A percentile compares a stretch with the other conserved stretches of the same genome.
Conservation (phyloP, 2,797 vertebrate genomes). For the Enteromius paludinosus region DNA sequence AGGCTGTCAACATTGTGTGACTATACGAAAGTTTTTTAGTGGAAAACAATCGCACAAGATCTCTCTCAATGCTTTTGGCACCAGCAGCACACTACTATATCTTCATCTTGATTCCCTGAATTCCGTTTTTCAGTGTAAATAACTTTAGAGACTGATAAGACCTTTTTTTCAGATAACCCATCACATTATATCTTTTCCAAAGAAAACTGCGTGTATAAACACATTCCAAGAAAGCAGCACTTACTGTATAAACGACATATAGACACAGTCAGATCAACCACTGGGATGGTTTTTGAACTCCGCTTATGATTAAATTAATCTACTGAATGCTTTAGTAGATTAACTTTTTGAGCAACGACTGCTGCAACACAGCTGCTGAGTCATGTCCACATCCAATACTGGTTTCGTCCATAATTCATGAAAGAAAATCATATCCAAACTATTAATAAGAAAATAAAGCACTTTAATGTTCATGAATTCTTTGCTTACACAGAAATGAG, state of each 20-base stretch:
- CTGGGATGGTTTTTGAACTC: neutral
- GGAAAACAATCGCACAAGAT: neutral
- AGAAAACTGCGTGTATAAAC: neutral
- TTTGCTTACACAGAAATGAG: slow-evolving; percentile 69
- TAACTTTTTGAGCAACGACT: neutral
- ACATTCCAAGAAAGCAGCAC: neutral
- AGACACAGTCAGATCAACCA: neutral
- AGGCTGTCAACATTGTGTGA: neutral
- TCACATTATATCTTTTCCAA: neutral
- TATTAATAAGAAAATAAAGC: slow-evolving; percentile 76
- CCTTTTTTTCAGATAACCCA: neutral
- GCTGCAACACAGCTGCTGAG: neutral
- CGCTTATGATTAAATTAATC: neutral
- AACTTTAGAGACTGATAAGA: neutral
- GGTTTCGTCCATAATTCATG: neutral
- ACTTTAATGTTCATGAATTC: slow-evolving; percentile 77
- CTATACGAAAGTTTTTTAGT: too few species aligned
- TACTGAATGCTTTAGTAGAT: slow-evolving; percentile 1
- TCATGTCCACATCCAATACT: neutral
- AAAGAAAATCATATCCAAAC: slow-evolving; percentile 30
- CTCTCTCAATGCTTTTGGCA: neutral
- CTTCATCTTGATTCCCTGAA: neutral
- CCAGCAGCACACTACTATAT: neutral
- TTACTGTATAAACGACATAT: neutral
- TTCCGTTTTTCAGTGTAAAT: neutral